These are phyloP conservation scores for Drosophila basisetae DNA, from an alignment of 2,888 invertebrate species.

Conservation along the genomic window DNA sequence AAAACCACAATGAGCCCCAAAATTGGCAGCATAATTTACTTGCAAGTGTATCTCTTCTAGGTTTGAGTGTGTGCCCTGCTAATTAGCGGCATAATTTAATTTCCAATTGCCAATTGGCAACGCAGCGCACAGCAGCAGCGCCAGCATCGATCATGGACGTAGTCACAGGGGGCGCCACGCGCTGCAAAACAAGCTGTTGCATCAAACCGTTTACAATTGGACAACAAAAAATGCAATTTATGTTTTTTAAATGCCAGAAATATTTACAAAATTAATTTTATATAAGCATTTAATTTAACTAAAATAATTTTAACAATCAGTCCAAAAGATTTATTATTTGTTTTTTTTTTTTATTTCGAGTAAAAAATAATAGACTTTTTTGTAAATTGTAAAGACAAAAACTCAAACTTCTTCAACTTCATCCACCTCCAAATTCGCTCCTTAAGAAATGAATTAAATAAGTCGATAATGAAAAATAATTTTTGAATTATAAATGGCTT, in stretches of 20 bases:
- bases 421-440: too few species aligned
- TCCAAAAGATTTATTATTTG: not conserved
- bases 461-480: not conserved
- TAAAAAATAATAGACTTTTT: not conserved
- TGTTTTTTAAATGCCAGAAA: not conserved
- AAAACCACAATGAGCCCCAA: conserved; percentile 70
- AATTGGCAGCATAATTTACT: conserved; percentile 79
- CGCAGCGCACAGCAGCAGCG: conserved; percentile 13
- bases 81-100: conserved; percentile 79
- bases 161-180: not conserved
- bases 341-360: not conserved
- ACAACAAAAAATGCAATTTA: not conserved
- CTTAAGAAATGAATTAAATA: not conserved
- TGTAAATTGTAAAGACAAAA: not conserved
- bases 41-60: conserved; percentile 13
- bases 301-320: not conserved
- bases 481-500: not conserved
- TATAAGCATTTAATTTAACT: not conserved
- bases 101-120: conserved; percentile 66
- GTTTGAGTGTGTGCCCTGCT: conserved; percentile 40
- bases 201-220: not conserved
- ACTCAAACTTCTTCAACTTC: not conserved
- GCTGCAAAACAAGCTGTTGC: not conserved
- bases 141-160: not conserved
- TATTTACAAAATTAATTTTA: not conserved